Evolutionary conservation across 2,888 invertebrate species (phyloP), one percentile per base, ranked within the genome.

Genomic region (Thyatira batis): DNA sequence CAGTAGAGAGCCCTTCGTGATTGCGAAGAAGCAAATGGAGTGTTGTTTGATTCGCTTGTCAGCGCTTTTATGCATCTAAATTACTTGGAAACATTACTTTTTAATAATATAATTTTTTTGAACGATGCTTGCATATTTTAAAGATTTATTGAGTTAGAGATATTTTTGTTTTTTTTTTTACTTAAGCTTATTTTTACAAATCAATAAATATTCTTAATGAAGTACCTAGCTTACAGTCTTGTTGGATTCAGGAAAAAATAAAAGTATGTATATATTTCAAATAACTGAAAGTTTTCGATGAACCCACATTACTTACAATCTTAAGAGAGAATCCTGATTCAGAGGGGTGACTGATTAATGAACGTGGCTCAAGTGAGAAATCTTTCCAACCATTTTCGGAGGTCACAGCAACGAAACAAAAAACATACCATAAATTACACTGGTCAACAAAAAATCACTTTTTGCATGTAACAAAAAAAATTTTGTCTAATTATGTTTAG

Each of bases 21-120:
- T 72, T 69, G 63, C 64, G 60, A 61, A 59, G 50, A 50, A 58
- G 61, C 57, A 62, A 65, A 66, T 67, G 63, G 63, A 62, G 63
- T 73, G 73, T 67, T 79, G 70, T 76, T 73, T 75, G 69, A 78
- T 76, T 73, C 63, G 68, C 71, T 67, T 71, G 78, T 76, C 78
- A 74, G 72, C 76, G 72, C 68, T 73, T 74, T 67, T 63, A 53
- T 68, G 60, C 68, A 63, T 68, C 69, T 67, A 74, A 73, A 75
- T 71, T 67, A 63, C 64, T 20, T n/a, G 10, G 10, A 11, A 27
- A 17, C 27, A 27, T 27, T 8, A 2, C 20, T 17, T 48, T 48
- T 39, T 27, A 48, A 27, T 48, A 48, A 27, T n/a, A 3, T 10
- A 27, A 46, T 27, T 27, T 13, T 10, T 3, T 48, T 10, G 25